Conservation (phyloP, 2,113 vertebrate species). For the Microcebus ravelobensis region DNA sequence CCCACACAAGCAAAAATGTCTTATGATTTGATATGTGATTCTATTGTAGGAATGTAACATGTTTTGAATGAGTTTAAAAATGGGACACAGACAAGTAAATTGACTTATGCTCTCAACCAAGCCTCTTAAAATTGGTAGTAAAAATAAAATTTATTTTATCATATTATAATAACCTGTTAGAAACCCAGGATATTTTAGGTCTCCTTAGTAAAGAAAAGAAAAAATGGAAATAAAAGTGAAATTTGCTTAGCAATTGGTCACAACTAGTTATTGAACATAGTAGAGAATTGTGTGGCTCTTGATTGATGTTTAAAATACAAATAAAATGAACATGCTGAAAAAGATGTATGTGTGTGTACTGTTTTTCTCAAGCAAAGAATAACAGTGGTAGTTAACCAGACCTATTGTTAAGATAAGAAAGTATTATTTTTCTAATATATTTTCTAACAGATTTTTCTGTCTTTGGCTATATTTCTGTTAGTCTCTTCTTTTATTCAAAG, state of each 20-base stretch:
- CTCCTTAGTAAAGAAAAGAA: background rate
- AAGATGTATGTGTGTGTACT: background rate
- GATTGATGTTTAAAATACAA: background rate
- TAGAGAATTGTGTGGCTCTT: constrained; percentile 30
- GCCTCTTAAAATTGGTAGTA: constrained; percentile 29
- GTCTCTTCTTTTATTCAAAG: constrained; percentile 15
- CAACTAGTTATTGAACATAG: constrained; percentile 17
- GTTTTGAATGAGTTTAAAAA: constrained; percentile 43
- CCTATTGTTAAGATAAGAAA: background rate
- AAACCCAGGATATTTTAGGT: background rate
- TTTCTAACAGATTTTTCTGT: background rate
- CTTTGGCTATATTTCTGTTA: background rate
- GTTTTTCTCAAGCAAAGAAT: constrained; percentile 41
- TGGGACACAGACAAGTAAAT: background rate
- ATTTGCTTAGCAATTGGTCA: background rate
- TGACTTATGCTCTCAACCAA: constrained; percentile 34
- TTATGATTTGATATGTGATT: constrained; percentile 16
- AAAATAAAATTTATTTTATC: constrained; percentile 26
- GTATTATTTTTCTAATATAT: background rate
- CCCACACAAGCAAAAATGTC: background rate
- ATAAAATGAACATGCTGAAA: constrained; percentile 17
- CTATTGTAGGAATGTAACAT: background rate
- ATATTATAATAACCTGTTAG: background rate
- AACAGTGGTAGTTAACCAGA: constrained; percentile 3
- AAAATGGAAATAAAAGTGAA: background rate